A percentile compares a stretch with the other conserved stretches of the same genome.
Conservation (phyloP, 1,140 invertebrate genomes). For the Sycophila sp. region DNA sequence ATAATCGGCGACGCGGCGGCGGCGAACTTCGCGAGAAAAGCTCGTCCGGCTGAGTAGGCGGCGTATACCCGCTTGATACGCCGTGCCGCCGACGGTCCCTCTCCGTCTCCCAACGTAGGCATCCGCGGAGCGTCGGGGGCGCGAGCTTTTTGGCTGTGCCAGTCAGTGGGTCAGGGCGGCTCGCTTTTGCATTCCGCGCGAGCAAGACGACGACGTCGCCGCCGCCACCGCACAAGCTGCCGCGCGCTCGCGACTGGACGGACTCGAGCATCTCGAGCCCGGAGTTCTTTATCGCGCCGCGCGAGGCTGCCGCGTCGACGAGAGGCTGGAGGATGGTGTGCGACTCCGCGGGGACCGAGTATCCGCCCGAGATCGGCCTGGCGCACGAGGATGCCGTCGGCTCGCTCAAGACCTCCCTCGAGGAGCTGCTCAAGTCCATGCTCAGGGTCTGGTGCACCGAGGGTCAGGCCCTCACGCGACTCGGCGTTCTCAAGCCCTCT, state of each 20-base stretch:
- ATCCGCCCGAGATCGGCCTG: constrained; percentile 51
- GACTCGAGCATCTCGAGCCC: too few relatives aligned
- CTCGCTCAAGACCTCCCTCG: constrained; percentile 74
- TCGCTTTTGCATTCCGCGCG: constrained; percentile 52
- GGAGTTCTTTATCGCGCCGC: neutral
- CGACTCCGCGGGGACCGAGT: constrained; percentile 55
- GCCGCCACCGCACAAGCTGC: too few relatives aligned
- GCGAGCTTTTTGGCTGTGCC: constrained; percentile 56
- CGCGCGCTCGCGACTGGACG: too few relatives aligned
- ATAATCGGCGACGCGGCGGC: constrained; percentile 50
- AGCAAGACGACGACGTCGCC: too few relatives aligned
- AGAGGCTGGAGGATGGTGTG: constrained; percentile 57
- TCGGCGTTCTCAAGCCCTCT: constrained; percentile 48
- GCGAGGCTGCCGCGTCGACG: constrained; percentile 28
- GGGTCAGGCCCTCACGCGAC: constrained; percentile 71
- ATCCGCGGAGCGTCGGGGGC: neutral
- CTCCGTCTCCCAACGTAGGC: neutral
- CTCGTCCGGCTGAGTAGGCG: constrained; percentile 3
- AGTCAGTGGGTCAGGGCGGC: constrained; percentile 65
- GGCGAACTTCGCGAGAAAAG: neutral
- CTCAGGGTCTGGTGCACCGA: constrained; percentile 83
- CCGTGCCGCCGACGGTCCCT: too few relatives aligned
- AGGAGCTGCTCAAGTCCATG: constrained; percentile 83
- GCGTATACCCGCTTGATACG: too few relatives aligned
- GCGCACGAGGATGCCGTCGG: constrained; percentile 56